Conservation (phyloP, 2,113 vertebrate species). For the Anhinga anhinga region DNA sequence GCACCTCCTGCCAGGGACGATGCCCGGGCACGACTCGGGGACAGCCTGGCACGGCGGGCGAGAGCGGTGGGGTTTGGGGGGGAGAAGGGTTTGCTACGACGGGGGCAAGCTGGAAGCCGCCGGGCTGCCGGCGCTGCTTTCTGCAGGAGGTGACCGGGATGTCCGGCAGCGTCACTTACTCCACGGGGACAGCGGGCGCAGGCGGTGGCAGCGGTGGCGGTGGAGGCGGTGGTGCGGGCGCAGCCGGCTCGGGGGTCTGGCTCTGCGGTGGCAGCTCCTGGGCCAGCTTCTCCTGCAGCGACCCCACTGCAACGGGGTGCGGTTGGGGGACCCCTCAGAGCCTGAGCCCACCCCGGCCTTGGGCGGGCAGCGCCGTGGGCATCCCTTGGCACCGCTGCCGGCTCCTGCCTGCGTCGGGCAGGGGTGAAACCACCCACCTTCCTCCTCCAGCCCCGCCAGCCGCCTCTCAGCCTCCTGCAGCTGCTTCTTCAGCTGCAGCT, state of each 20-base stretch:
- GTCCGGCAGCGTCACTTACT: background rate
- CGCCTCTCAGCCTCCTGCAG: slow-evolving; percentile 45
- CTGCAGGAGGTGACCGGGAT: background rate
- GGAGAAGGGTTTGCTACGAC: background rate
- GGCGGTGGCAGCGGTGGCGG: background rate
- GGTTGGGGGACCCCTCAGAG: background rate
- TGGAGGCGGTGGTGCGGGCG: accelerated
- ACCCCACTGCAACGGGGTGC: background rate
- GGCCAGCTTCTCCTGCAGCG: background rate
- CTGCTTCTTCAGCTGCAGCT: background rate
- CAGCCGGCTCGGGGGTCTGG: background rate
- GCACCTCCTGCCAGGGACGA: background rate
- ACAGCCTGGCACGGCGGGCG: background rate
- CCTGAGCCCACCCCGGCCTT: accelerated
- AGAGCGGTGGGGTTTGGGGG: background rate
- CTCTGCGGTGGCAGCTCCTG: too few relatives aligned
- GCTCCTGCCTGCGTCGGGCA: background rate
- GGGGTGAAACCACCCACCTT: slow-evolving; percentile 59
- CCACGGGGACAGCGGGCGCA: background rate
- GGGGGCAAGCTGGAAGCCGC: background rate
- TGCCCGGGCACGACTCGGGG: accelerated
- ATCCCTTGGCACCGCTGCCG: accelerated
- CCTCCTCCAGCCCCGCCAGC: slow-evolving; percentile 41
- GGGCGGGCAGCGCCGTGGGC: background rate
- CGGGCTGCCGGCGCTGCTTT: background rate